phyloP scores from a whole-genome alignment of 2,888 invertebrate genomes.

The Chloroclysta siterata region DNA sequence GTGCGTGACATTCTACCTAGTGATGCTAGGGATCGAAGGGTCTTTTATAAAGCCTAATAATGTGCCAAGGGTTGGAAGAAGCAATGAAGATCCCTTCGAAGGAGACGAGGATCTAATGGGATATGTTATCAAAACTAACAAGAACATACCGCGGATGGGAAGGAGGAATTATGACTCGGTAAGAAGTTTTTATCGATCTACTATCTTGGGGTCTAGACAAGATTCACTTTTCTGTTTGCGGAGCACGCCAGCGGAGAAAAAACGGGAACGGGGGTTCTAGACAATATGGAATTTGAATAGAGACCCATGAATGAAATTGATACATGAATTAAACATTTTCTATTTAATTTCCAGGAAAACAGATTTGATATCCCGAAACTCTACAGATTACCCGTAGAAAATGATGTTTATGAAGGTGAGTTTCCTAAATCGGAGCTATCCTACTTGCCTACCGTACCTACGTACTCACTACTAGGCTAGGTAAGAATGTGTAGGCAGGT shows the following conservation, averaged over 20 bases:
- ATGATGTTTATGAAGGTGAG: constrained; percentile 59
- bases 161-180: constrained; percentile 78
- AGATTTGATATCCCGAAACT: constrained; percentile 76
- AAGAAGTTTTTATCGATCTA: constrained; percentile 40
- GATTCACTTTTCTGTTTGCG: too few species aligned
- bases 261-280: too few species aligned
- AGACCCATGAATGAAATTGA: neutral
- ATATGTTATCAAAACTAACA: constrained; percentile 78
- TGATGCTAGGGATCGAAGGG: constrained; percentile 59
- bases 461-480: too few species aligned
- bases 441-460: too few species aligned
- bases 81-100: constrained; percentile 71
- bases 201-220: too few species aligned
- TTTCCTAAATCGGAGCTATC: neutral
- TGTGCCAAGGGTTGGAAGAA: constrained; percentile 76
- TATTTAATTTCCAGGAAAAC: constrained; percentile 63
- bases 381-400: constrained; percentile 63
- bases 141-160: constrained; percentile 79
- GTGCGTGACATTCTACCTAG: constrained; percentile 62
- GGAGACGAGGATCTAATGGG: constrained; percentile 71
- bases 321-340: neutral
- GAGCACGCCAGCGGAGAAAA: too few species aligned
- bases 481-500: too few species aligned
- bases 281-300: too few species aligned
- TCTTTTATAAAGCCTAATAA: constrained; percentile 79